Conservation (phyloP, 2,113 vertebrate species). For the Alouatta palliata region DNA sequence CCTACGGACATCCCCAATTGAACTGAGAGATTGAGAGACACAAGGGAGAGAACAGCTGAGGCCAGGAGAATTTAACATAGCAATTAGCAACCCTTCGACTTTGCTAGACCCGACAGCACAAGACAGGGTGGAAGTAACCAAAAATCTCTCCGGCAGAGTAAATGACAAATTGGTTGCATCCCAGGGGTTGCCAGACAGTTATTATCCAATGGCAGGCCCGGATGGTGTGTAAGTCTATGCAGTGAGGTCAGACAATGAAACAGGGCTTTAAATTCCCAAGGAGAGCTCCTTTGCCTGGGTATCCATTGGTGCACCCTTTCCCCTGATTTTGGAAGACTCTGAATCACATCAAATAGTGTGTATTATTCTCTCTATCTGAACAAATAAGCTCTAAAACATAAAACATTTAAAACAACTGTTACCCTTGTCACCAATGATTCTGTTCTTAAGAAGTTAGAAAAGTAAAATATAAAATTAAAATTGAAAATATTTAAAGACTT, state of each 20-base stretch:
- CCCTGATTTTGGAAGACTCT: constrained; percentile 12
- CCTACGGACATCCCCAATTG: constrained; percentile 61
- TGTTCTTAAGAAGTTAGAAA: constrained; percentile 36
- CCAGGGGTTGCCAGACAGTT: constrained; percentile 67
- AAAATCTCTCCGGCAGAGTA: constrained; percentile 56
- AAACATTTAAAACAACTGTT: not conserved
- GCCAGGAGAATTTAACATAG: constrained; percentile 78
- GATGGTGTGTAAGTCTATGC: constrained; percentile 35
- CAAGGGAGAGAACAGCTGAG: constrained; percentile 73
- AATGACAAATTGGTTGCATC: constrained; percentile 73
- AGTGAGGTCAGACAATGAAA: constrained; percentile 70
- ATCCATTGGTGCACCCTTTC: constrained; percentile 7
- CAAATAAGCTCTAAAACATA: constrained; percentile 47
- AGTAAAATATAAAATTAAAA: constrained; percentile 46
- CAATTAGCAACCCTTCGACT: constrained; percentile 79
- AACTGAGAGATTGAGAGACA: constrained; percentile 76
- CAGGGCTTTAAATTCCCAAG: constrained; percentile 65
- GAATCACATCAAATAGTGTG: constrained; percentile 3
- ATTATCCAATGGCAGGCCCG: constrained; percentile 61
- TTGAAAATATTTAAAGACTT: constrained; percentile 51
- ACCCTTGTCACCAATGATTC: not conserved
- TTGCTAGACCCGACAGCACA: constrained; percentile 58
- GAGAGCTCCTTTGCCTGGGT: constrained; percentile 52
- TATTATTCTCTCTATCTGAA: constrained; percentile 50
- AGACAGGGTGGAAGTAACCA: constrained; percentile 61